Evolutionary conservation across 2,888 invertebrate genomes (phyloP).

Genomic region (Cephus pulcher): DNA sequence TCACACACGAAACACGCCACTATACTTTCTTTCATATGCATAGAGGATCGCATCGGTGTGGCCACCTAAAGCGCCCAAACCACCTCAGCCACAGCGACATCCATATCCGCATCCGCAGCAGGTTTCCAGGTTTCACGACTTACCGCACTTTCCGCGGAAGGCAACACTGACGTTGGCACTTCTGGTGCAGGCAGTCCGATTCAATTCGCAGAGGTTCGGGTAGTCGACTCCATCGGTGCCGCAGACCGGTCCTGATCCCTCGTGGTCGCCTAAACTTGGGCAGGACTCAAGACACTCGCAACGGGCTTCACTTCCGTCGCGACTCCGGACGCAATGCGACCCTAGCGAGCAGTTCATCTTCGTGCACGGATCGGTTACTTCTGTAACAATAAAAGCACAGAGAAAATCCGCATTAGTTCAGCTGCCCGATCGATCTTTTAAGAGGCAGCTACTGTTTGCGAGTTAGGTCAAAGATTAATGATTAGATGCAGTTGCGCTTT

Average conservation of each 20-base stretch:
- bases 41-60: too few species aligned
- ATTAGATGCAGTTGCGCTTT: too few species aligned
- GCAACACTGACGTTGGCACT: constrained; percentile 83
- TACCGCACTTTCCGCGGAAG: constrained; percentile 89
- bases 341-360: constrained; percentile 71
- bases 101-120: too few species aligned
- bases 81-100: too few species aligned
- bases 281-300: constrained; percentile 86
- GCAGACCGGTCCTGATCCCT: constrained; percentile 83
- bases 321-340: constrained; percentile 70
- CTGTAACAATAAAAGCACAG: constrained; percentile 48
- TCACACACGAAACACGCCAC: too few species aligned
- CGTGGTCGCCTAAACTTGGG: constrained; percentile 85
- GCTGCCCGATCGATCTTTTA: too few species aligned
- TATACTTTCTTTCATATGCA: too few species aligned
- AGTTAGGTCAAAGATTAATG: too few species aligned
- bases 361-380: constrained; percentile 71
- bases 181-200: constrained; percentile 81
- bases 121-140: constrained; percentile 58
- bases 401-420: too few species aligned
- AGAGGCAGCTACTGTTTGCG: too few species aligned
- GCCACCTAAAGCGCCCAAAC: too few species aligned
- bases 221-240: constrained; percentile 88
- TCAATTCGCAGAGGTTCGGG: constrained; percentile 86
- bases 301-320: constrained; percentile 78